Evolutionary conservation across 1,140 invertebrate genomes (phyloP), one percentile per base, ranked within the genome.

Genomic region (Phenacoccus solenopsis): DNA sequence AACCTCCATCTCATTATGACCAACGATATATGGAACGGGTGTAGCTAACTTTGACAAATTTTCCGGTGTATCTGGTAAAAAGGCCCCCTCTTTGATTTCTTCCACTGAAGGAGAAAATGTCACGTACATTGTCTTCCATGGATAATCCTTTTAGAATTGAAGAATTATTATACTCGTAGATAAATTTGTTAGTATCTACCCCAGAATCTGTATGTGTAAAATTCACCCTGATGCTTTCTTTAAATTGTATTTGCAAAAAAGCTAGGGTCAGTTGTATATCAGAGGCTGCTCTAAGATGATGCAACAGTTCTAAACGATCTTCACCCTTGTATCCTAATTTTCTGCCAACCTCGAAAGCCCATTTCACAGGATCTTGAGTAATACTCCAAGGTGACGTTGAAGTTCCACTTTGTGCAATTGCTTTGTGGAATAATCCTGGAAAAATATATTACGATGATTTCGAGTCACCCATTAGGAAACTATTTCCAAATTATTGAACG

Each of bases 251-350:
- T 16, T 49, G 5, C 16, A 49, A 49, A 9, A 2, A 3, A 16
- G 20, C 27, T 38, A 68, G 71, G 5, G 71, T 67, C 24, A 74
- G 20, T 4, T 49, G 12, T 49, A 16, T n/a, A 32, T 74, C 72
- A 3, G 21, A 28, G 13, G 59, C 70, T 12, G 73, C 70, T 22
- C 35, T 64, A 27, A 74, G 72, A 56, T 67, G 73, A 21, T 73
- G 13, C 16, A 74, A 27, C 35, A 73, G 35, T 27, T 69, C 28
- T 25, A 64, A 12, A 22, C 72, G 69, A 28, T 72, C 68, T 0
- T 67, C 16, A 22, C 38, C 28, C 28, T 61, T 12, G 35, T 70
- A 73, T 3, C 72, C 73, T 12, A 74, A 56, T 20, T 67, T 28
- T 69, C 70, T 35, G 1, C 70, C 73, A 20, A 74, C 28, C 7